Evolutionary conservation across 2,797 vertebrate genomes (phyloP).

Genomic region (Bufotes viridis): DNA sequence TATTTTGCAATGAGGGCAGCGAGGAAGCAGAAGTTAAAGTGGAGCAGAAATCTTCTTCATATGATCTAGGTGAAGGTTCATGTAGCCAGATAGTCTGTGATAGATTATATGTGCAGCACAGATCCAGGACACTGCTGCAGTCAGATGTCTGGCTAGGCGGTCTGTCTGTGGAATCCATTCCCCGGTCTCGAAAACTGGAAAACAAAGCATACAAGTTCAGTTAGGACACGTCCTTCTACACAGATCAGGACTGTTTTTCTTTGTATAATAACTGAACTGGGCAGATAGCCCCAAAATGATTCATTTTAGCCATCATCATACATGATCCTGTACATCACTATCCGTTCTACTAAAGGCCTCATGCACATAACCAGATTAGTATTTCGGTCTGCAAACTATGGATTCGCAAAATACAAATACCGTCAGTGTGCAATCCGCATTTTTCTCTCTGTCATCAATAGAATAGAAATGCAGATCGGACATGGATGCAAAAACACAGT

Average conservation of each 20-base stretch:
- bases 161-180: not conserved
- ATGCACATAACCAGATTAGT: too few species aligned
- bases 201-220: not conserved
- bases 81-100: not conserved
- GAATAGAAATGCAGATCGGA: too few species aligned
- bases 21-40: not conserved
- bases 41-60: conserved; percentile 3
- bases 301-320: too few species aligned
- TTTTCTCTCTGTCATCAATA: too few species aligned
- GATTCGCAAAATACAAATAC: too few species aligned
- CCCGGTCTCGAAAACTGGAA: not conserved
- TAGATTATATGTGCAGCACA: conserved; percentile 42
- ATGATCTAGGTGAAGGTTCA: not conserved
- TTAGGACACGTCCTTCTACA: not conserved
- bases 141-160: conserved; percentile 20
- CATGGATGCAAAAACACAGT: too few species aligned
- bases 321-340: not conserved
- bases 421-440: too few species aligned
- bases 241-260: too few species aligned
- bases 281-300: too few species aligned
- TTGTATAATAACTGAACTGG: too few species aligned
- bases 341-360: not conserved
- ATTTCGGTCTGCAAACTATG: too few species aligned
- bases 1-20: not conserved
- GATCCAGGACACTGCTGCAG: conserved; percentile 43